Conservation (phyloP, 2,113 vertebrate species). For the Rhabdornis inornatus region DNA sequence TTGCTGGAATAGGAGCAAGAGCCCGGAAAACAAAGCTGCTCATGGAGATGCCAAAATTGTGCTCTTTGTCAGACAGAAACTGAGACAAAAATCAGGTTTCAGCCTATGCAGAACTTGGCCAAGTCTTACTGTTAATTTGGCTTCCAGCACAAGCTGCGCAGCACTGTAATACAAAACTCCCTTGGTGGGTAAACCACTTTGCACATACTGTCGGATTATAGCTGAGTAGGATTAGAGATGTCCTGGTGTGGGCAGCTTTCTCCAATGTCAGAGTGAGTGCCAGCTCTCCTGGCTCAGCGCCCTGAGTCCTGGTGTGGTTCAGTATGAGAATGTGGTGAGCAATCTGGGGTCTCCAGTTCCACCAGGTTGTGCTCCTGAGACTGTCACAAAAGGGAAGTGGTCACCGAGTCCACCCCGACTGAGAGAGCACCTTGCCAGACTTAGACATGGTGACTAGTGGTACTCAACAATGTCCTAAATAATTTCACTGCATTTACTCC, state of each 20-base stretch:
- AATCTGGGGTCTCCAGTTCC: neutral
- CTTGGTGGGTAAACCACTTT: neutral
- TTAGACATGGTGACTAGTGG: neutral
- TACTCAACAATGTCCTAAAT: neutral
- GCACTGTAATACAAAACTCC: neutral
- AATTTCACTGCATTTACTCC: neutral
- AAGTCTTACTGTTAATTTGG: neutral
- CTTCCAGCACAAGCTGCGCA: neutral
- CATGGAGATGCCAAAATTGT: neutral
- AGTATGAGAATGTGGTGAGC: neutral
- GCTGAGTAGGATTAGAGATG: neutral
- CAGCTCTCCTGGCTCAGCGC: neutral
- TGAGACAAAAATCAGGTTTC: slow-evolving; percentile 1
- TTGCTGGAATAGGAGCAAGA: neutral
- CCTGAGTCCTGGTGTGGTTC: neutral
- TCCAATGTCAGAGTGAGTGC: accelerated
- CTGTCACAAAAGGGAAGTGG: neutral
- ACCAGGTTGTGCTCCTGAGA: neutral
- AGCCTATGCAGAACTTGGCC: neutral
- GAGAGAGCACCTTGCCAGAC: neutral
- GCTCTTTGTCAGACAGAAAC: neutral
- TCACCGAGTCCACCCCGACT: accelerated
- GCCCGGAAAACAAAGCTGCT: neutral
- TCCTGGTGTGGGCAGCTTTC: neutral
- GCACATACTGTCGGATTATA: neutral